A percentile compares a stretch with the other conserved stretches of the same genome.
phyloP scores from a whole-genome alignment of 2,888 invertebrate genomes.

The Chironomus riparius region DNA sequence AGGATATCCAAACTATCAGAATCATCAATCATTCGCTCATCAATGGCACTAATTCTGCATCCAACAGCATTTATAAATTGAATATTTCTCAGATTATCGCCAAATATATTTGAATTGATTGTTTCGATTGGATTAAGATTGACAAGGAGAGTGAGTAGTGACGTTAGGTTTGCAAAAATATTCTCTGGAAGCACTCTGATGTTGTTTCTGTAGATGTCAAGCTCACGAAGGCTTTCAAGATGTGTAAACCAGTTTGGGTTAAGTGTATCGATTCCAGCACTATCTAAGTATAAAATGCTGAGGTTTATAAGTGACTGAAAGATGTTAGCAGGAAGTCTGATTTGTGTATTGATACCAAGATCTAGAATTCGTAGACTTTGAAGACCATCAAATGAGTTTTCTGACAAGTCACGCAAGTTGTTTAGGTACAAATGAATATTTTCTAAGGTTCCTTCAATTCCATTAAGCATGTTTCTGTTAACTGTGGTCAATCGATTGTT shows the following conservation, averaged over 20 bases:
- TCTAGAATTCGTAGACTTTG: not conserved
- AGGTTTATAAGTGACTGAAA: not conserved
- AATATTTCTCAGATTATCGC: not conserved
- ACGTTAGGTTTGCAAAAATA: not conserved
- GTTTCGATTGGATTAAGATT: not conserved
- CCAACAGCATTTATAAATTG: not conserved
- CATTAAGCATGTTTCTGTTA: not conserved
- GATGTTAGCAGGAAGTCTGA: not conserved
- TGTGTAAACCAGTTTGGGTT: no score
- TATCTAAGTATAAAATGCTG: not conserved
- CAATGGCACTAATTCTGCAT: not conserved
- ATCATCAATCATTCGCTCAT: not conserved
- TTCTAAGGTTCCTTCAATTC: not conserved
- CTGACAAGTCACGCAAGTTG: not conserved
- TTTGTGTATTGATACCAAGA: not conserved
- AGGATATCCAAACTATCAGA: not conserved
- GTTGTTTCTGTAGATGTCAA: not conserved
- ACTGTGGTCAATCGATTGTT: not conserved
- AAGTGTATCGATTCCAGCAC: not conserved
- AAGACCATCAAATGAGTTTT: not conserved
- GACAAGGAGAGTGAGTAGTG: not conserved
- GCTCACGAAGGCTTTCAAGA: not conserved
- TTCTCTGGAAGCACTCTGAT: not conserved
- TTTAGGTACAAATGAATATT: not conserved
- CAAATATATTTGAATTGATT: not conserved